Conservation (phyloP, 2,113 vertebrate species). For the Pterophyllum scalare region DNA sequence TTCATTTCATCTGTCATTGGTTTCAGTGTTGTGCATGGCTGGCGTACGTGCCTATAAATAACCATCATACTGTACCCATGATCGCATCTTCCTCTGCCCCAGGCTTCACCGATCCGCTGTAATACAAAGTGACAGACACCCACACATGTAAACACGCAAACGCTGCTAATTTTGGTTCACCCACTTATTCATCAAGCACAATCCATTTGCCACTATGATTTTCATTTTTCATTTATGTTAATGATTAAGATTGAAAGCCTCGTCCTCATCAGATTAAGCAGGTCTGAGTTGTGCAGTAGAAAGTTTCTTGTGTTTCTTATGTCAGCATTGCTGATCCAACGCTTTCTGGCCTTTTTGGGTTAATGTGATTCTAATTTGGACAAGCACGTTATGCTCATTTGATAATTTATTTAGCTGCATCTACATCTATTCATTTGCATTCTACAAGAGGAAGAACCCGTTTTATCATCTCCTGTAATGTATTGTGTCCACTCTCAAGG, state of each 20-base stretch:
- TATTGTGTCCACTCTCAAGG: conserved; percentile 17
- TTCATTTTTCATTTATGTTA: conserved; percentile 13
- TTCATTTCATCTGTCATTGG: background rate
- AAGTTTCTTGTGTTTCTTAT: background rate
- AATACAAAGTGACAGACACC: conserved; percentile 28
- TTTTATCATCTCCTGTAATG: conserved; percentile 26
- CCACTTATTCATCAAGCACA: conserved; percentile 11
- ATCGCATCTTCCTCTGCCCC: conserved; percentile 13
- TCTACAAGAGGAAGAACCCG: background rate
- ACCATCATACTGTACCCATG: background rate
- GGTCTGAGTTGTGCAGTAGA: background rate
- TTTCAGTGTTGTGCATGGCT: background rate
- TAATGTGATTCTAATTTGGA: background rate
- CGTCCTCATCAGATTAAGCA: conserved; percentile 2
- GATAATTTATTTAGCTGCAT: background rate
- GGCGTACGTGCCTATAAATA: conserved; percentile 15
- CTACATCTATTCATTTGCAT: background rate
- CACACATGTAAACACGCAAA: conserved; percentile 16
- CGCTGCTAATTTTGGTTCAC: conserved; percentile 16
- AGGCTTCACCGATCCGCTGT: conserved; percentile 8
- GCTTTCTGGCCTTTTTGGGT: background rate
- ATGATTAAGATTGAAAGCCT: conserved; percentile 11
- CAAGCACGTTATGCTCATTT: background rate
- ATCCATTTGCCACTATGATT: background rate
- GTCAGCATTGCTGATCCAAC: background rate